phyloP scores from a whole-genome alignment of 2,888 invertebrate species.

The Lepidocyrtoides sp. region DNA sequence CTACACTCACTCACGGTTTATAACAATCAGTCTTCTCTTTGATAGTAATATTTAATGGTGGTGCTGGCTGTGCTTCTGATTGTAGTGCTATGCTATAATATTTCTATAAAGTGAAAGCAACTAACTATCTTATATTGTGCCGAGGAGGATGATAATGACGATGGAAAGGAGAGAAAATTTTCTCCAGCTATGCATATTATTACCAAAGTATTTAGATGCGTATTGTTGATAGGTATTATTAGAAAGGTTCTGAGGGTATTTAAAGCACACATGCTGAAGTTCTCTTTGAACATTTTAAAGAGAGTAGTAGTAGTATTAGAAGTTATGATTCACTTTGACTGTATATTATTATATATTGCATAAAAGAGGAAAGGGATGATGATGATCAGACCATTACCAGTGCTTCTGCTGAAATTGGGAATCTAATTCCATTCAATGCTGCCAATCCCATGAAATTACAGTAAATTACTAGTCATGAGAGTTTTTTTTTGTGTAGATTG shows the following conservation, averaged over 20 bases:
- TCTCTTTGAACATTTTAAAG: conserved; percentile 51
- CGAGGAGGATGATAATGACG: not conserved
- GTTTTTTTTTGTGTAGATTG: conserved; percentile 21
- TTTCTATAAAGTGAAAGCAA: conserved; percentile 30
- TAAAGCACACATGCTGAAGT: conserved; percentile 34
- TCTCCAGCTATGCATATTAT: not conserved
- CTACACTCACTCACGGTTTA: conserved; percentile 66
- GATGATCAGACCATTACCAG: conserved; percentile 56
- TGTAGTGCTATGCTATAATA: too few species aligned
- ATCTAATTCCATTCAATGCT: conserved; percentile 65
- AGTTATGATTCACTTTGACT: not conserved
- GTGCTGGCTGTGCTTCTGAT: not conserved
- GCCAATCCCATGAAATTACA: conserved; percentile 67
- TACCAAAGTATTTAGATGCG: not conserved
- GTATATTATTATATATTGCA: conserved; percentile 36
- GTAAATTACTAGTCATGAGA: conserved; percentile 62
- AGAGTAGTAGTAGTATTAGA: not conserved
- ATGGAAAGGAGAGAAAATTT: not conserved
- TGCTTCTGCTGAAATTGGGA: conserved; percentile 48
- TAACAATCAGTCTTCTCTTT: conserved; percentile 54
- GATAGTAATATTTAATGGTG: not conserved
- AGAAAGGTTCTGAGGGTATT: not conserved
- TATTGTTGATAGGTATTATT: not conserved
- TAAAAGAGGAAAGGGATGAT: conserved; percentile 18
- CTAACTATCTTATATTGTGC: not conserved